Base-by-base conservation (phyloP, 2,888 invertebrate genomes). In the Galeruca laticollis region DNA sequence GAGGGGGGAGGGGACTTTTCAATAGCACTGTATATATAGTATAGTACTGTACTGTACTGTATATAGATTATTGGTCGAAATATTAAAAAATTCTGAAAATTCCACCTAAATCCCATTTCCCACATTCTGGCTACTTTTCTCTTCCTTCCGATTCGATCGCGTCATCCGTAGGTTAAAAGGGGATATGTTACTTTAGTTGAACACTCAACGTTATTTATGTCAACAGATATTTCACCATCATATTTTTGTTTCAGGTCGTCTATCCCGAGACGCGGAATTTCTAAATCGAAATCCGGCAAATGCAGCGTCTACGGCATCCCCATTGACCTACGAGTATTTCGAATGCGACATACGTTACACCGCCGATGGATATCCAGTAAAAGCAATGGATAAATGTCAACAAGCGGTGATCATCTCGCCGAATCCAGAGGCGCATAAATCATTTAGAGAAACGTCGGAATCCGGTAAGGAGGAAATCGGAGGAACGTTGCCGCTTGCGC, bases 291-390 rank as follows among this genome's bases (percentile, higher is more conserved):
- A 73, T 52, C 82, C 84, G 20, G 33, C 61, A 40, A 73, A 73
- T 49, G 81, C 84, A 26, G 40, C 61, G 6, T 82, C 83, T 67
- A 64, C 62, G 8, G 86, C 88, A 2, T 83, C 84, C 67, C 66
- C 63, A 5, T 86, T 87, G 1, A 83, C 87, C 2, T 88, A 88
- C 80, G 90, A 88, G 74, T 87, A 87, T 77, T 88, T 87, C 81
- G 83, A 86, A 74, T 86, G 87, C 62, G 90, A 90, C 82, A 89
- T 93, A 60, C 89, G 94, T 74, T 93, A 93, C 81, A 94, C 94
- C 4, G 90, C 92, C 66, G 94, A 94, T 77, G 94, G 94, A 9
- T 94, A 94, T 83, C 94, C 94, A 0, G 82, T 78, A 8, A 78
- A 80, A 74, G 76, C 72, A 52, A 89, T 90, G 62, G 84, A 86